Conservation (phyloP, 1,140 invertebrate species). For the Drosophila suzukii region DNA sequence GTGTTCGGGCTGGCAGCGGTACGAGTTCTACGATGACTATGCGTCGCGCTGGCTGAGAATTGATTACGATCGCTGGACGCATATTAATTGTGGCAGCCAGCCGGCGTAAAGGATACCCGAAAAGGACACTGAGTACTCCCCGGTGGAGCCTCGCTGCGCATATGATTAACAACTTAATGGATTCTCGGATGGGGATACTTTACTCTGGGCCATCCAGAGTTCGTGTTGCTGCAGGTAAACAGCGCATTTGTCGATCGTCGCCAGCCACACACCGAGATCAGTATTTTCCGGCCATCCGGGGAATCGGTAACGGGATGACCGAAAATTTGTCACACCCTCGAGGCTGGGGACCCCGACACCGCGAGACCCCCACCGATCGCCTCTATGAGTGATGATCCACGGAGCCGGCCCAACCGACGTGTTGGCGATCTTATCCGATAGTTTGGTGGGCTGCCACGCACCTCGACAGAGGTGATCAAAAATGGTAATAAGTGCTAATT, state of each 20-base stretch:
- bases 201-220: constrained; percentile 34
- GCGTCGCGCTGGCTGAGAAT: constrained; percentile 56
- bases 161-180: constrained; percentile 83
- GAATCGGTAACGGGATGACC: constrained; percentile 46
- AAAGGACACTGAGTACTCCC: constrained; percentile 48
- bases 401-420: constrained; percentile 16
- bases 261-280: constrained; percentile 63
- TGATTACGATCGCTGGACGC: constrained; percentile 83
- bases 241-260: constrained; percentile 74
- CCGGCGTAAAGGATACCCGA: constrained; percentile 68
- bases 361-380: neutral
- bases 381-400: constrained; percentile 51
- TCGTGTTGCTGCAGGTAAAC: constrained; percentile 78
- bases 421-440: constrained; percentile 68
- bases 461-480: constrained; percentile 19
- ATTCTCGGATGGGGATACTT: constrained; percentile 49
- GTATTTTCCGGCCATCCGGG: constrained; percentile 13
- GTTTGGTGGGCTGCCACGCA: constrained; percentile 56
- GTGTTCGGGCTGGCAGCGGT: constrained; percentile 63
- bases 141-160: constrained; percentile 57
- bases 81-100: constrained; percentile 77
- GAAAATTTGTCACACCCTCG: constrained; percentile 70
- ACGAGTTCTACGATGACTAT: constrained; percentile 57
- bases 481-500: constrained; percentile 76
- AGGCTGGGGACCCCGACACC: neutral